phyloP scores from a whole-genome alignment of 2,888 invertebrate genomes.

The Lasioglossum pauxillum region DNA sequence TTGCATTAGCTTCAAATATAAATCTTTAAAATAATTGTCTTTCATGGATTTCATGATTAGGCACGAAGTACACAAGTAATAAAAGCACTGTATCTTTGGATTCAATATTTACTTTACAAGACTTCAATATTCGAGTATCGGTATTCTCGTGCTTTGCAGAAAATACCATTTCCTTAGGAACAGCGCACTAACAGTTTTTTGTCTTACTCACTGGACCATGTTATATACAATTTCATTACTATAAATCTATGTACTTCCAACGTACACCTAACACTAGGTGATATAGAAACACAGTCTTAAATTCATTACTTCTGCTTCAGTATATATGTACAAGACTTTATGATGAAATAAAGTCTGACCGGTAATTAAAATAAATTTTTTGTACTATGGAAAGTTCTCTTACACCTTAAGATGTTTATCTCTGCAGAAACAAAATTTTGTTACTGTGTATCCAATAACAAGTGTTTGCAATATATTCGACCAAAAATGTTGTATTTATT shows the following conservation, averaged over 20 bases:
- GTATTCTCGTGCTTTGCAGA: conserved; percentile 59
- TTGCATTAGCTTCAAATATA: conserved; percentile 21
- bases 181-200: conserved; percentile 63
- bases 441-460: conserved; percentile 26
- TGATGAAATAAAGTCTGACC: conserved; percentile 58
- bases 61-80: conserved; percentile 56
- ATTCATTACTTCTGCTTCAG: conserved; percentile 60
- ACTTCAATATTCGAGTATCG: conserved; percentile 53
- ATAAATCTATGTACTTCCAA: conserved; percentile 66
- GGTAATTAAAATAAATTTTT: conserved; percentile 64
- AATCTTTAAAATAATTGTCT: conserved; percentile 36
- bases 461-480: conserved; percentile 27
- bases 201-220: conserved; percentile 62
- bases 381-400: conserved; percentile 64
- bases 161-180: conserved; percentile 64
- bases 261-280: conserved; percentile 62
- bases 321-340: conserved; percentile 66
- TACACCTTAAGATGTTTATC: conserved; percentile 45
- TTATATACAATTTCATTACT: conserved; percentile 61
- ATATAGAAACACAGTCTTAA: conserved; percentile 69
- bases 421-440: conserved; percentile 40
- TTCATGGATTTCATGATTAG: conserved; percentile 44
- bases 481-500: conserved; percentile 19
- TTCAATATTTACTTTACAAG: conserved; percentile 57
- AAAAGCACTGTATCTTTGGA: conserved; percentile 62